A percentile compares a stretch with the other conserved stretches of the same genome.
phyloP scores from a whole-genome alignment of 2,797 vertebrate genomes.

The Thalassophryne amazonica region DNA sequence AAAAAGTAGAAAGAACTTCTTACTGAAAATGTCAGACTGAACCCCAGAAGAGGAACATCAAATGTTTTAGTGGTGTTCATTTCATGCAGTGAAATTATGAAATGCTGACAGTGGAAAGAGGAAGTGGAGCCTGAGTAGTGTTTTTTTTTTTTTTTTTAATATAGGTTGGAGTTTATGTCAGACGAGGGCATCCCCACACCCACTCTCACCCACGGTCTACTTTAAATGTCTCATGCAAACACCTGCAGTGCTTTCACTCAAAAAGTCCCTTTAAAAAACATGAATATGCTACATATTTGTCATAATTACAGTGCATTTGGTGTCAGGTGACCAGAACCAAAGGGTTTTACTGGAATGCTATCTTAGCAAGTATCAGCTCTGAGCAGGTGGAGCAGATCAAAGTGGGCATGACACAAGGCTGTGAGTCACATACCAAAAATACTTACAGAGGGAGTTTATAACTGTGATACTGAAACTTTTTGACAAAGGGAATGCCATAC shows the following conservation, averaged over 20 bases:
- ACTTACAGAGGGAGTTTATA: too few relatives aligned
- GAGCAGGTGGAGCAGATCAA: neutral
- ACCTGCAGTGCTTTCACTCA: conserved; percentile 42
- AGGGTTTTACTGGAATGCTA: conserved; percentile 19
- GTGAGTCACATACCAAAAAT: too few relatives aligned
- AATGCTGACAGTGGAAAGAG: conserved; percentile 11
- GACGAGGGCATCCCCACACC: conserved; percentile 9
- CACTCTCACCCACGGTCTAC: conserved; percentile 1
- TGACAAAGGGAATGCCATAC: too few relatives aligned
- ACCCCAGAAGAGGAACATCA: neutral
- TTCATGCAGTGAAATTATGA: neutral
- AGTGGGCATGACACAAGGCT: too few relatives aligned
- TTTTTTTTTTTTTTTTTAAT: neutral
- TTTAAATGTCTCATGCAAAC: conserved; percentile 25
- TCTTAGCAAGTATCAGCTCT: neutral
- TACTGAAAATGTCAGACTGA: neutral
- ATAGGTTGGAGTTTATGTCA: neutral
- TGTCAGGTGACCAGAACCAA: conserved; percentile 15
- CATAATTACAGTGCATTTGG: neutral
- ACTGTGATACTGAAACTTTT: too few relatives aligned
- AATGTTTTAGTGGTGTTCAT: neutral
- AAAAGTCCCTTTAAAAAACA: conserved; percentile 28
- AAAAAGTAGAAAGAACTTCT: too few relatives aligned
- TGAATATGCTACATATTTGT: too few relatives aligned
- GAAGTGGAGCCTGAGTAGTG: conserved; percentile 6